phyloP scores from a whole-genome alignment of 2,888 invertebrate genomes.

The Ceriagrion tenellum region DNA sequence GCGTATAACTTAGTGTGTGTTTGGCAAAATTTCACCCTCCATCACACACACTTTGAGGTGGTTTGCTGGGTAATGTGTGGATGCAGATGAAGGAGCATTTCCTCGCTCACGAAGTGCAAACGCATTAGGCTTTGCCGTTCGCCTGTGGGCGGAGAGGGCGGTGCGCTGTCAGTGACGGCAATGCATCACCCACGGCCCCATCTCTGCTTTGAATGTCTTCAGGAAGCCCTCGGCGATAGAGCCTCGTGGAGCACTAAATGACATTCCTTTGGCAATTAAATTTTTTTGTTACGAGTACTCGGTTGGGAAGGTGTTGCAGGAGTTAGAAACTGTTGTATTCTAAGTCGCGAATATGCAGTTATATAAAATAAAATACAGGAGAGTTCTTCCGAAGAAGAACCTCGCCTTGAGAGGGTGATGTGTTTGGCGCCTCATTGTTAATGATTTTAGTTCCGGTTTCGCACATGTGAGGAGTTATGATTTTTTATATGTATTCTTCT shows the following conservation, averaged over 20 bases:
- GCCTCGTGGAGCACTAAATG: neutral
- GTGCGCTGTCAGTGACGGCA: neutral
- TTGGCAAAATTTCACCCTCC: too few species aligned
- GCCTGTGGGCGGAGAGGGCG: neutral
- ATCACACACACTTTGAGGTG: too few species aligned
- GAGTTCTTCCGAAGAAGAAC: too few species aligned
- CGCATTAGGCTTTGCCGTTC: neutral
- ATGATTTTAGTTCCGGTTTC: too few species aligned
- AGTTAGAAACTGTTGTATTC: neutral
- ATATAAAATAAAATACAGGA: neutral
- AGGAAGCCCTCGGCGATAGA: neutral
- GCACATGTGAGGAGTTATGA: too few species aligned
- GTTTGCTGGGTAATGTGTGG: too few species aligned
- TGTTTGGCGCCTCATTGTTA: too few species aligned
- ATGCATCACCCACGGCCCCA: neutral
- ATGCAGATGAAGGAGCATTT: too few species aligned
- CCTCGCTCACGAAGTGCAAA: neutral
- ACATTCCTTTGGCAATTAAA: neutral
- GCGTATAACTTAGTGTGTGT: too few species aligned
- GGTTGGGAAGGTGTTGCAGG: neutral
- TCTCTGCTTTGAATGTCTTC: neutral
- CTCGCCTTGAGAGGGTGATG: too few species aligned
- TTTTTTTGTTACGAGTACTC: neutral
- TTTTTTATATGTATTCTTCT: too few species aligned
- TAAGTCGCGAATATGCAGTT: neutral